phyloP scores from a whole-genome alignment of 2,113 vertebrate species.

The Eonycteris spelaea region DNA sequence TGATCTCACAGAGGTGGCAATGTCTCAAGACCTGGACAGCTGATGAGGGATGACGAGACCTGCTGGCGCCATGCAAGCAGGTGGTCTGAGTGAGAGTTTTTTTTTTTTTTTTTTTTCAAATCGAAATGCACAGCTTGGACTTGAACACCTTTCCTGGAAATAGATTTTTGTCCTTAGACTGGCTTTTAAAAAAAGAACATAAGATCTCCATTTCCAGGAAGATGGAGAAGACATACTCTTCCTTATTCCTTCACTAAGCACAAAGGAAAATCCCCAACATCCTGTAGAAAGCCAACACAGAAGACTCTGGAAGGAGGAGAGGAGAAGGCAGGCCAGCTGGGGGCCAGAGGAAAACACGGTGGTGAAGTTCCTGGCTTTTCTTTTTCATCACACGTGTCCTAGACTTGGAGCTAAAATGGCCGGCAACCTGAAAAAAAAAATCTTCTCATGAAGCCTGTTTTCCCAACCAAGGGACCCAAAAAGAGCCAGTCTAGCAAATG shows the following conservation, averaged over 20 bases:
- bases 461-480: not conserved
- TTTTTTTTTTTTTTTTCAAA: not conserved
- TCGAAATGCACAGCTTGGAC: not conserved
- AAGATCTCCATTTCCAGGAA: not conserved
- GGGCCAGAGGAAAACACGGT: fast-evolving
- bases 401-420: not conserved
- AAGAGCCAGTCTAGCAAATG: not conserved
- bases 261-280: not conserved
- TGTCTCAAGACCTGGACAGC: not conserved
- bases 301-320: not conserved
- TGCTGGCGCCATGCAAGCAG: not conserved
- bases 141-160: not conserved
- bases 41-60: not conserved
- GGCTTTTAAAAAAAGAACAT: not conserved
- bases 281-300: not conserved
- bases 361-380: not conserved
- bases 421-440: not conserved
- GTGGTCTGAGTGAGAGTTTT: not conserved
- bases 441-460: not conserved
- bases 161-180: not conserved
- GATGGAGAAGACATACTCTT: not conserved
- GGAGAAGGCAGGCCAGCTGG: not conserved
- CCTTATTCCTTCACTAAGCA: not conserved
- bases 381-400: not conserved
- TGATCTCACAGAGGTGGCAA: no score